Base-by-base conservation (phyloP, 2,113 vertebrate species). In the Varanus salvator region DNA sequence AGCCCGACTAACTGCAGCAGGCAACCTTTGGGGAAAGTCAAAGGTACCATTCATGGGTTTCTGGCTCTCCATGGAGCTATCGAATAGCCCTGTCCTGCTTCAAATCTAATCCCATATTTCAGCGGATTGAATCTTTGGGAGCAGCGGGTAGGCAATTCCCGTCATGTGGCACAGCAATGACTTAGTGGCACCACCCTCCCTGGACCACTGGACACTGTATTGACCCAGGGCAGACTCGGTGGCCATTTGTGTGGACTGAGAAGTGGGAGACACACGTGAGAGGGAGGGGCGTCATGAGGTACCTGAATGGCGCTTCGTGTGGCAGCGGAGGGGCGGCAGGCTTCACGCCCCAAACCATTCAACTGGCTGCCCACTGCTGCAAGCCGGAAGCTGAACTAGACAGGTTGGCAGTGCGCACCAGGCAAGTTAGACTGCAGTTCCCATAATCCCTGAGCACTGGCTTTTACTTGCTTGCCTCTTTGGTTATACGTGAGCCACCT, bases 11-110 rank as follows among this genome's bases (percentile, higher is more conserved):
- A 69, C 52, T 92, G 57, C 38, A 21, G 6, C 7, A 8, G 89
- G 34, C 71, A 69, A 50, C 27, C 0, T 12, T 78, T 81, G 38
- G 78, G 34, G 25, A 90, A 91, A 92, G 87, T 68, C 75, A 87
- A 52, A 78, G 31, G 86, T 68, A 68, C 44, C 21, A 50, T 25
- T 93, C 31, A 50, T 83, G 34, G 89, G 77, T 84, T 86, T 92
- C 78, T 44, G 75, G 87, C 80, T 3, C 5, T 87, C 93, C 54
- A 87, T 90, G 94, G 64, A 85, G 17, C 66, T 92, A 50, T 80
- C 89, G 78, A 25, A 4, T 4, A 90, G 60, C 9, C 52, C 81
- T 83, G 77, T 44, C 48, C 78, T 6, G 52, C n/a, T 89, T 91
- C 81, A 89, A 44, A 23, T 86, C 64, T 38, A 29, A 44, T 34